These are phyloP conservation scores for Leucosticte australis DNA, from an alignment of 2,113 vertebrate genomes.

Conservation along the genomic window DNA sequence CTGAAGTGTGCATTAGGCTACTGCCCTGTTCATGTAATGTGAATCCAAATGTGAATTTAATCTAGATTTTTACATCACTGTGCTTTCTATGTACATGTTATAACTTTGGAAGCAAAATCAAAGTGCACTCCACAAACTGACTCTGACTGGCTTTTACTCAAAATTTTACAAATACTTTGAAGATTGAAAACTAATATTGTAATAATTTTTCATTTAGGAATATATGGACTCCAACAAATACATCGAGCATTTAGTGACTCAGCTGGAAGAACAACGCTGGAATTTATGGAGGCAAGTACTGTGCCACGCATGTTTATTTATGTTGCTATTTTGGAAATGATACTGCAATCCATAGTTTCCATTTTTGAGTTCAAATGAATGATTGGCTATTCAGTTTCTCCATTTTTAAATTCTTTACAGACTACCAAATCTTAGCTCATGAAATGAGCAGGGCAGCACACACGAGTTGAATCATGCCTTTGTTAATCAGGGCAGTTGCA, in stretches of 20 bases:
- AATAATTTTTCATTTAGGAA: conserved; percentile 72
- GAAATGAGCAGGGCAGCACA: background rate
- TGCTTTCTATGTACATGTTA: background rate
- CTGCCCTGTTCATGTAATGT: background rate
- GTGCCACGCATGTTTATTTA: background rate
- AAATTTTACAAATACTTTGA: background rate
- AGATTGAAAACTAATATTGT: background rate
- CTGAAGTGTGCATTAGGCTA: background rate
- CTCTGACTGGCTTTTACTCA: background rate
- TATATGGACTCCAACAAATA: conserved; percentile 90
- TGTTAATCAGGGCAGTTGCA: background rate
- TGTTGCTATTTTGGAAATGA: background rate
- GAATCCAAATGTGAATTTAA: background rate
- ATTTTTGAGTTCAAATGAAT: background rate
- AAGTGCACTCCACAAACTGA: background rate
- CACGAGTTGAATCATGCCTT: background rate
- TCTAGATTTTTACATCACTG: background rate
- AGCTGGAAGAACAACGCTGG: conserved; percentile 85
- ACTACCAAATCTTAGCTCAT: background rate
- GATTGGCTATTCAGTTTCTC: background rate
- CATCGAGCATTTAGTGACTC: conserved; percentile 84
- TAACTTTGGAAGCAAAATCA: background rate
- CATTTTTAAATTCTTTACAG: background rate
- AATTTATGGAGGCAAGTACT: conserved; percentile 83
- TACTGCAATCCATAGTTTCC: background rate